Base-by-base conservation (phyloP, 2,797 vertebrate genomes). In the Simalia tracyae region DNA sequence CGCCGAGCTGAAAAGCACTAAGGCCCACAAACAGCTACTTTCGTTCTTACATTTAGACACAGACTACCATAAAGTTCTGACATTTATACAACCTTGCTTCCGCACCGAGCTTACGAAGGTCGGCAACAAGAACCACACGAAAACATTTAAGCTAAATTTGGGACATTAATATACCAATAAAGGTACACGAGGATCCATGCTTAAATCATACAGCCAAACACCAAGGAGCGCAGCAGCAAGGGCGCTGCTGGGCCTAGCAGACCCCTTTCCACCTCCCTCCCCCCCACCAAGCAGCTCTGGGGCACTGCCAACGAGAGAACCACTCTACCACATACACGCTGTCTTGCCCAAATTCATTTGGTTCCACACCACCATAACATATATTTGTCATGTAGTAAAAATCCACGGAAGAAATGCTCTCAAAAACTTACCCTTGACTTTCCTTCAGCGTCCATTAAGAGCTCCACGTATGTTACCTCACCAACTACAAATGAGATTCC, bases 401-500 rank as follows among this genome's bases (percentile, higher is more conserved):
- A 98, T 98, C 97, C 98, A 97, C 97, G 97, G 97, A 98, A 98
- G 97, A 98, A 97, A 97, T 96, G 95, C 97, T 98, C 97, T 98
- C 97, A 97, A 93, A 98, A 98, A 99, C 99, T 99, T 99, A 99
- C 99, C 99, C 99, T 99, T 98, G 99, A 99, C 98, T 99, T 99
- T 98, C 99, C 99, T 99, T 99, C 99, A 98, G 98, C 99, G 99
- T 99, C 99, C 99, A 99, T 99, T 99, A 99, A 99, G 99, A 99
- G 99, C 98, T 99, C 99, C 99, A 99, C 99, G 99, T 99, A 99
- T 99, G 99, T 99, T 98, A 99, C 99, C 99, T 99, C 99, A 99
- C 99, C 99, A 99, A 99, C 99, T 99, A 99, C 98, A 99, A 99
- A 99, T 99, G 99, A 99, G 99, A 99, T 99, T 99, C 99, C 99